phyloP scores from a whole-genome alignment of 2,797 vertebrate species.

The Cryptoprocta ferox region DNA sequence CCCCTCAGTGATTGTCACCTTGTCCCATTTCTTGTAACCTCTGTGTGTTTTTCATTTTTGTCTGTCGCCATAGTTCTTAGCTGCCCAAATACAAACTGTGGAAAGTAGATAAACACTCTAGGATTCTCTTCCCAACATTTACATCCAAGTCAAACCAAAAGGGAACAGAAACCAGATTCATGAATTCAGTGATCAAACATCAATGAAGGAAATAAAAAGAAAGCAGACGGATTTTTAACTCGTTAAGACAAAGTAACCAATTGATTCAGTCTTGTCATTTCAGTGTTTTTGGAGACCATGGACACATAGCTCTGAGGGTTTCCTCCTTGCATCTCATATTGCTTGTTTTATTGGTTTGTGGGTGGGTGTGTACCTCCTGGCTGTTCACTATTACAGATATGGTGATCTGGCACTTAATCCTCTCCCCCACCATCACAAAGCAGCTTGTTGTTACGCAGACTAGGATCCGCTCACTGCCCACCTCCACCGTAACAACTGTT shows the following conservation, averaged over 20 bases:
- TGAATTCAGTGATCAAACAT: constrained; percentile 18
- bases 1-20: background rate
- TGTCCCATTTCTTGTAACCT: background rate
- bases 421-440: background rate
- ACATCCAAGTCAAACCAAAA: constrained; percentile 13
- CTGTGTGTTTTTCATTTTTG: background rate
- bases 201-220: constrained; percentile 34
- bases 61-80: background rate
- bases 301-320: background rate
- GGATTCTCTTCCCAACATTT: background rate
- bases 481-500: background rate
- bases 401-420: background rate
- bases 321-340: background rate
- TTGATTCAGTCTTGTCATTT: background rate
- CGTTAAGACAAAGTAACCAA: background rate
- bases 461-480: background rate
- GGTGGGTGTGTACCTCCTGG: background rate
- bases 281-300: background rate
- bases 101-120: background rate
- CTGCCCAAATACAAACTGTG: background rate
- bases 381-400: background rate
- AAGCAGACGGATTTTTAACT: background rate
- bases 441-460: background rate
- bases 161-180: constrained; percentile 7
- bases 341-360: background rate